Evolutionary conservation across 2,888 invertebrate species (phyloP), one percentile per base, ranked within the genome.

Genomic region (Ecliptopera silaceata): DNA sequence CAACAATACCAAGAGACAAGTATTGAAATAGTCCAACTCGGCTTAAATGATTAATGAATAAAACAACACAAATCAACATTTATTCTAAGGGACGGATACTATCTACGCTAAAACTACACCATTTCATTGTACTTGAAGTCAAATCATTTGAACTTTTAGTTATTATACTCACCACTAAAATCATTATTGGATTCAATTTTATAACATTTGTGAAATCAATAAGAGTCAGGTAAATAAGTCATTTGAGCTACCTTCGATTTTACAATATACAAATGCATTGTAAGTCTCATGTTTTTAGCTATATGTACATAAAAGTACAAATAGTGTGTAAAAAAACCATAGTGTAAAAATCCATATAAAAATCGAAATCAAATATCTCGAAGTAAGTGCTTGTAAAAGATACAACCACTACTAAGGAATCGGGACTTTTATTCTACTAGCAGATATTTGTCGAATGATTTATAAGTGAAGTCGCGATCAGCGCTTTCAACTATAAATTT

Each of bases 61-160:
- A 60, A 56, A 44, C 17, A 13, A 34, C 45, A 43, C n/a, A 3
- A 58, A 10, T 12, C 34, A 36, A 48, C 31, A 31, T 49, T 53
- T 58, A 58, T 41, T 56, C 45, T 63, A 54, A 45, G 52, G 71
- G 70, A 71, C 68, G 71, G 69, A 71, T 56, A 57, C 48, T 39
- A 47, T 48, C 56, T 58, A 17, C 43, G 57, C 50, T 53, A 59
- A 57, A 26, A 32, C 29, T 22, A 45, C 17, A 44, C 73, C 65
- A 70, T 71, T 70, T 65, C 63, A 74, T 81, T 84, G 84, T 84
- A 84, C 83, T 84, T 80, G 66, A 65, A 67, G 62, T 66, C 59
- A 59, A 70, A 47, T n/a, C 36, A 34, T 36, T 47, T 53, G 50
- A 45, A 56, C 31, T 51, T 39, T 49, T 36, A 18, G 13, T 34